Percentiles rank a stretch among this genome's conserved stretches.
Conservation (phyloP, 2,113 vertebrate genomes). For the Aythya baeri region DNA sequence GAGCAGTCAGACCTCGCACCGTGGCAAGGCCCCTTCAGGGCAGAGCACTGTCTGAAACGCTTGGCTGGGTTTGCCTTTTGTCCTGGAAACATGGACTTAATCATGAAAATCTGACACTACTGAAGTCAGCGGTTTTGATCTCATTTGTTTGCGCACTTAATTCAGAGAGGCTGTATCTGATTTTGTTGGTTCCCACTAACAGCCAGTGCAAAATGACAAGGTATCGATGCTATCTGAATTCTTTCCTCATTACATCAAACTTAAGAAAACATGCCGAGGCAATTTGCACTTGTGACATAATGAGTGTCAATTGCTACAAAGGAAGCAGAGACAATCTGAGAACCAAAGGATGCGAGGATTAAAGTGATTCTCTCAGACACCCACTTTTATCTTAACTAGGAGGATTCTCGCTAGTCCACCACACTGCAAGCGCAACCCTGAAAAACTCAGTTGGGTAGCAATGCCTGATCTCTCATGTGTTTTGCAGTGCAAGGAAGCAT, state of each 20-base stretch:
- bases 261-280: background rate
- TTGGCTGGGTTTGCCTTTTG: rapidly evolving
- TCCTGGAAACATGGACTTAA: conserved; percentile 21
- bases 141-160: background rate
- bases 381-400: background rate
- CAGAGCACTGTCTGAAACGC: rapidly evolving
- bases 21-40: background rate
- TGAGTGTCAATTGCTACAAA: background rate
- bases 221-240: conserved; percentile 1
- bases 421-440: background rate
- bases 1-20: background rate
- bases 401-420: background rate
- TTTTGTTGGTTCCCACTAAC: background rate
- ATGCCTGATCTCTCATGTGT: background rate
- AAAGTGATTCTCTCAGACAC: background rate
- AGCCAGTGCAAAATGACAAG: background rate
- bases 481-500: background rate
- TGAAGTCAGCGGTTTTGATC: background rate
- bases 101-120: background rate
- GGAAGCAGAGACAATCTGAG: conserved; percentile 37
- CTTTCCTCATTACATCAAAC: conserved; percentile 21
- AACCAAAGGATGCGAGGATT: background rate
- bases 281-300: conserved; percentile 31
- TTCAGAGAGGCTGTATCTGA: background rate
- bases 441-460: background rate